phyloP scores from a whole-genome alignment of 2,113 vertebrate species.

The Pseudorhombus dupliciocellatus region DNA sequence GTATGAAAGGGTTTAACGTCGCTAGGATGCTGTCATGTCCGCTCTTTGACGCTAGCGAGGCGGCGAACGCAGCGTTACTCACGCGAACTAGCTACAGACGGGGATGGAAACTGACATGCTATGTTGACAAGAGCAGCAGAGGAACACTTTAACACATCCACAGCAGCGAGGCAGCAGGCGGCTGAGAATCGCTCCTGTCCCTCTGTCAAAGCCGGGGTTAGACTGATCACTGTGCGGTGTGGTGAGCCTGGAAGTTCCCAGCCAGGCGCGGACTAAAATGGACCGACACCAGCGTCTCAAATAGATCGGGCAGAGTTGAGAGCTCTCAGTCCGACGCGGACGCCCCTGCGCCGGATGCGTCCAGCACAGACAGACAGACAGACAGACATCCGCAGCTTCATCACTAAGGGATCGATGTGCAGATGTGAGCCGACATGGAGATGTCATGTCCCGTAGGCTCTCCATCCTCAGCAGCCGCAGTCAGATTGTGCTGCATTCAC shows the following conservation, averaged over 20 bases:
- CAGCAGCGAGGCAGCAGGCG: not conserved
- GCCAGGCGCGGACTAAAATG: conserved; percentile 12
- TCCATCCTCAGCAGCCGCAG: conserved; percentile 58
- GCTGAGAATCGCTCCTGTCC: not conserved
- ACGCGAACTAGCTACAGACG: conserved; percentile 15
- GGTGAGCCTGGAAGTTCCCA: conserved; percentile 46
- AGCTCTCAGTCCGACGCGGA: not conserved
- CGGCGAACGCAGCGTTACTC: conserved; percentile 39
- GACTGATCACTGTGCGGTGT: conserved; percentile 12
- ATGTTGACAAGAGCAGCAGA: not conserved
- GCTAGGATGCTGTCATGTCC: not conserved
- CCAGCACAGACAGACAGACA: too few species aligned
- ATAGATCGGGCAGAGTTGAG: conserved; percentile 14
- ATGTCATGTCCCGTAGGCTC: conserved; percentile 54
- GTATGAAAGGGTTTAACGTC: not conserved
- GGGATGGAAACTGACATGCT: not conserved
- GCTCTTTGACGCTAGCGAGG: conserved; percentile 1
- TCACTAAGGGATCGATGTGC: conserved; percentile 20
- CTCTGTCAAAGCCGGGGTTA: conserved; percentile 21
- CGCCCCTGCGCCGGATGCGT: not conserved
- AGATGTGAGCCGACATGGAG: conserved; percentile 61
- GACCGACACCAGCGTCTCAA: conserved; percentile 35
- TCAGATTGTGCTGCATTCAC: conserved; percentile 44
- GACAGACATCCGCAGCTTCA: not conserved
- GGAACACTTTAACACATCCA: too few species aligned